Evolutionary conservation across 2,113 vertebrate species (phyloP).

Genomic region (Ceyx margarethae): DNA sequence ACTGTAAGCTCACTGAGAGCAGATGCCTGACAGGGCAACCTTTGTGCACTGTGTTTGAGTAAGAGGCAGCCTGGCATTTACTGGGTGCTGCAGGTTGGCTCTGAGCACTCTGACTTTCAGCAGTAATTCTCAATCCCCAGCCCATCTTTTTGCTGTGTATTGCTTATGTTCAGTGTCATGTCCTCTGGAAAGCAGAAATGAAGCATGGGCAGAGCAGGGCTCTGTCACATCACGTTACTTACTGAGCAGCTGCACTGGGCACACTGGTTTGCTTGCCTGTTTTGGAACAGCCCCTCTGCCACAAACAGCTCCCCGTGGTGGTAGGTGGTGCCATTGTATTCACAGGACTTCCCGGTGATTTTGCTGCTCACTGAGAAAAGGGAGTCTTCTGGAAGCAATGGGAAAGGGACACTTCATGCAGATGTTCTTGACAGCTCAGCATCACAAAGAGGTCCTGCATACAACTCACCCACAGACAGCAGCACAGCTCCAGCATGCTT

Average conservation of each 20-base stretch:
- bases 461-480: not conserved
- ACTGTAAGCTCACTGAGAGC: not conserved
- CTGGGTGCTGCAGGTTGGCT: not conserved
- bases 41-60: not conserved
- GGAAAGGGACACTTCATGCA: not conserved
- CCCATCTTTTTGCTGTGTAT: not conserved
- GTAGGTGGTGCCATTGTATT: conserved; percentile 79
- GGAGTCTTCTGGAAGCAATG: conserved; percentile 73
- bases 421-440: not conserved
- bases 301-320: conserved; percentile 79
- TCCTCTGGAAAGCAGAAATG: not conserved
- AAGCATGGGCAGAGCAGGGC: not conserved
- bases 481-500: not conserved
- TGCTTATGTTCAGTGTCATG: not conserved
- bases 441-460: not conserved
- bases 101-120: not conserved
- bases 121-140: not conserved
- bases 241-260: conserved; percentile 83
- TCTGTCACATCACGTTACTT: conserved; percentile 49
- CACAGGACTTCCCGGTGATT: conserved; percentile 76
- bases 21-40: not conserved
- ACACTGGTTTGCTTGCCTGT: conserved; percentile 80
- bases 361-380: conserved; percentile 69
- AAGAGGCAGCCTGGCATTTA: not conserved
- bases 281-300: conserved; percentile 80